Evolutionary conservation across 2,113 vertebrate genomes (phyloP).

Genomic region (Anolis carolinensis): DNA sequence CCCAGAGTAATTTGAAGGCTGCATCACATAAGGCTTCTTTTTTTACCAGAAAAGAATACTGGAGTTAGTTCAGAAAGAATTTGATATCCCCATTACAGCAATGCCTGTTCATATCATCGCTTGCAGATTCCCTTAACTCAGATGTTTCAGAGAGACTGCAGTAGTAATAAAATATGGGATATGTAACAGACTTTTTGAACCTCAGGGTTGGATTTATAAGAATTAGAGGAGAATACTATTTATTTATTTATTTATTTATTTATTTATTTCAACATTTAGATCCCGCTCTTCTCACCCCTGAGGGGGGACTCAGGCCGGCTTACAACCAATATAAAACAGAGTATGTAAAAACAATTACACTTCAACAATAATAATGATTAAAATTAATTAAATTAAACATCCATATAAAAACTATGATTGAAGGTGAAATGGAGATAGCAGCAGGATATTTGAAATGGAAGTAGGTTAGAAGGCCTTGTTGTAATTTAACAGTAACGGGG

Average conservation of each 20-base stretch:
- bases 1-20: slow-evolving; percentile 20
- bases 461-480: neutral
- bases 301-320: too few species aligned
- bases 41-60: slow-evolving; percentile 1
- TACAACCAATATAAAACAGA: too few species aligned
- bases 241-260: too few species aligned
- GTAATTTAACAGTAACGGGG: neutral
- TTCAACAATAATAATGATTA: too few species aligned
- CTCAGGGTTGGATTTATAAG: neutral
- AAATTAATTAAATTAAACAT: too few species aligned
- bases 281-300: too few species aligned
- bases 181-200: neutral
- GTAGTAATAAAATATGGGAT: neutral
- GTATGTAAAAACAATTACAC: too few species aligned
- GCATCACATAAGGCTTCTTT: neutral
- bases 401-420: too few species aligned
- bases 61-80: slow-evolving; percentile 17
- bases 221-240: neutral
- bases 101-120: neutral
- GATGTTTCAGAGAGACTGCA: neutral
- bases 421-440: neutral
- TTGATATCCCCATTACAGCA: slow-evolving; percentile 20
- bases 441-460: neutral
- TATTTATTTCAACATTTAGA: too few species aligned
- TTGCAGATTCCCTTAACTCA: slow-evolving; percentile 16